phyloP scores from a whole-genome alignment of 37 sponge, comb jelly and placozoan genomes.

The Halisarca cf. caerulea region DNA sequence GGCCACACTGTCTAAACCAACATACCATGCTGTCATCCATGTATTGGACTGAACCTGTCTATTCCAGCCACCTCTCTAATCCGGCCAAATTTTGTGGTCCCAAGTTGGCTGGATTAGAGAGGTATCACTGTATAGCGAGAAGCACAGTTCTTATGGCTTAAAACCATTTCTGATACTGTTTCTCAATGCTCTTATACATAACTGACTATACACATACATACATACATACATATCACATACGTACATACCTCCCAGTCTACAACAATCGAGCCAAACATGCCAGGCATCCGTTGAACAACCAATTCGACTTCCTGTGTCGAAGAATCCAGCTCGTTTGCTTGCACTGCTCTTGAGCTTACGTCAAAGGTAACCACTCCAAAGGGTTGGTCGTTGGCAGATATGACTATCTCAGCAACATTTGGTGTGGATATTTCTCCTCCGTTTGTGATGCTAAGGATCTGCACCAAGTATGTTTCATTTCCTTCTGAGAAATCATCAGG shows the following conservation, averaged over 20 bases:
- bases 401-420: conserved; percentile 31
- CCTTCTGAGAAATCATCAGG: conserved; percentile 74
- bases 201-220: background rate
- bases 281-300: conserved; percentile 54
- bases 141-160: too few relatives aligned
- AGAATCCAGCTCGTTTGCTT: conserved; percentile 35
- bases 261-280: conserved; percentile 54
- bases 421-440: conserved; percentile 61
- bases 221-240: background rate
- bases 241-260: conserved; percentile 57
- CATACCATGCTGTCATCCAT: too few relatives aligned
- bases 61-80: too few relatives aligned
- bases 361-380: conserved; percentile 68
- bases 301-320: background rate
- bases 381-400: conserved; percentile 74
- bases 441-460: conserved; percentile 30
- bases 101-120: too few relatives aligned
- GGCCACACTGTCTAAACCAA: too few relatives aligned
- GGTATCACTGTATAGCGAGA: too few relatives aligned
- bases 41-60: too few relatives aligned
- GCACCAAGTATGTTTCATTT: conserved; percentile 66
- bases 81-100: too few relatives aligned
- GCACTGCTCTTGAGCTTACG: conserved; percentile 31
- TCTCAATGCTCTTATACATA: too few relatives aligned
- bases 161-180: too few relatives aligned